A percentile compares a stretch with the other conserved stretches of the same genome.
These are phyloP conservation scores for Sphyrna mokarran DNA, from an alignment of 2,113 vertebrate genomes.

Conservation along the genomic window DNA sequence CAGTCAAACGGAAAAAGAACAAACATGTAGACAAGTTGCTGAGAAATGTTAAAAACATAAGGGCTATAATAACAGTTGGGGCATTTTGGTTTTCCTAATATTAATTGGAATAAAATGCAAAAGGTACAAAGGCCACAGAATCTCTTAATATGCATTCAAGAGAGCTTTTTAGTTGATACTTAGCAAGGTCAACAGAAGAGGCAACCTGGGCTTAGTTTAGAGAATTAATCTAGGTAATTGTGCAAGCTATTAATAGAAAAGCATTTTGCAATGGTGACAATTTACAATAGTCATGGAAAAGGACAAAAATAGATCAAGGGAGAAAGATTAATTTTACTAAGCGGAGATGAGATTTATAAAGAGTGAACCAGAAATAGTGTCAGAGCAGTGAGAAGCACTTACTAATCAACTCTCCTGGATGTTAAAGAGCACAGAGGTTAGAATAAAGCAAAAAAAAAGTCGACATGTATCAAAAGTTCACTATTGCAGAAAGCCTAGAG, in stretches of 20 bases:
- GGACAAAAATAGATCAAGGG: not conserved
- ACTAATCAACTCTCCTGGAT: no score
- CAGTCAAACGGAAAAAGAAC: not conserved
- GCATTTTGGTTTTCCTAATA: no score
- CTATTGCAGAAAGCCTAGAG: no score
- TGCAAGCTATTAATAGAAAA: not conserved
- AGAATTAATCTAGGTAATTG: not conserved
- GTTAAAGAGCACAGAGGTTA: no score
- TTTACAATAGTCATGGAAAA: not conserved
- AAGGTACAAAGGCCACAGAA: no score
- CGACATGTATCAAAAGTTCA: no score
- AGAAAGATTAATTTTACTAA: not conserved
- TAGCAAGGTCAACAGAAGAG: not conserved
- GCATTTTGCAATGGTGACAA: not conserved
- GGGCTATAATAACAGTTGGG: no score
- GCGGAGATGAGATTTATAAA: not conserved
- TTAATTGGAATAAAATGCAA: no score
- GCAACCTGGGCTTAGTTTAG: not conserved
- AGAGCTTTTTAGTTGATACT: not conserved
- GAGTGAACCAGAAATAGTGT: not conserved
- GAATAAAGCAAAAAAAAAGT: no score
- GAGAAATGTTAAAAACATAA: not conserved
- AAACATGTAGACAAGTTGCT: not conserved
- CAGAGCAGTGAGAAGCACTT: no score
- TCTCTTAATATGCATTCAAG: not conserved